Percentiles rank a stretch among this genome's conserved stretches.
These are phyloP conservation scores for Pammene fasciana DNA, from an alignment of 2,888 invertebrate genomes.

Conservation along the genomic window DNA sequence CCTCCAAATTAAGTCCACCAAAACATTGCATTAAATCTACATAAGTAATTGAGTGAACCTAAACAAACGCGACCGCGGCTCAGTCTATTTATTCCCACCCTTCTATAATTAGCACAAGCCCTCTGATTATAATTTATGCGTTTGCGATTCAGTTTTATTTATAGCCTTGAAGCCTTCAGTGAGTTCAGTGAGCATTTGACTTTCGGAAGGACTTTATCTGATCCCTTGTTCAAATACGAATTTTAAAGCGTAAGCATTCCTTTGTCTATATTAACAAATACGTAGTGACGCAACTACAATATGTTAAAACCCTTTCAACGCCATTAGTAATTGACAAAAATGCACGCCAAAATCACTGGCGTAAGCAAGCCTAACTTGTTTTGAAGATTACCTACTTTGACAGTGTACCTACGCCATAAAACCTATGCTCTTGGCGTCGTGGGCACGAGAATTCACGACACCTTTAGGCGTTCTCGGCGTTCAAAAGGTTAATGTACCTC, in stretches of 20 bases:
- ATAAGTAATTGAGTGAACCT: conserved; percentile 17
- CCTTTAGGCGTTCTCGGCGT: too few species aligned
- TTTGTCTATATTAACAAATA: conserved; percentile 1
- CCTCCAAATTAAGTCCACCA: background rate
- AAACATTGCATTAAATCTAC: conserved; percentile 24
- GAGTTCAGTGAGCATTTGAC: conserved; percentile 4
- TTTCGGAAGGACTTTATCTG: conserved; percentile 9
- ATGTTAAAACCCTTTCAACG: too few species aligned
- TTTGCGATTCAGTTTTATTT: conserved; percentile 9
- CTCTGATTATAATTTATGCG: conserved; percentile 29
- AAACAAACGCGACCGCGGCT: conserved; percentile 23
- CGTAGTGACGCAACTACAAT: background rate
- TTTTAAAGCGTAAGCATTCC: background rate
- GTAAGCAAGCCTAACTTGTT: too few species aligned
- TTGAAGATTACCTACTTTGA: too few species aligned
- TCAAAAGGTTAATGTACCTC: conserved; percentile 4
- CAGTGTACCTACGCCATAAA: too few species aligned
- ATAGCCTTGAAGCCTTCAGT: background rate
- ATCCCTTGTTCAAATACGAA: conserved; percentile 1
- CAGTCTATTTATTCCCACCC: conserved; percentile 9
- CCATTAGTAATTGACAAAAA: too few species aligned
- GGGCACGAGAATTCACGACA: too few species aligned
- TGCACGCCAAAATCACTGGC: too few species aligned
- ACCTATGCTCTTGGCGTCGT: too few species aligned
- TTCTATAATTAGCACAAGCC: conserved; percentile 25